phyloP scores from a whole-genome alignment of 2,797 vertebrate genomes.

The Cephalopachus bancanus region DNA sequence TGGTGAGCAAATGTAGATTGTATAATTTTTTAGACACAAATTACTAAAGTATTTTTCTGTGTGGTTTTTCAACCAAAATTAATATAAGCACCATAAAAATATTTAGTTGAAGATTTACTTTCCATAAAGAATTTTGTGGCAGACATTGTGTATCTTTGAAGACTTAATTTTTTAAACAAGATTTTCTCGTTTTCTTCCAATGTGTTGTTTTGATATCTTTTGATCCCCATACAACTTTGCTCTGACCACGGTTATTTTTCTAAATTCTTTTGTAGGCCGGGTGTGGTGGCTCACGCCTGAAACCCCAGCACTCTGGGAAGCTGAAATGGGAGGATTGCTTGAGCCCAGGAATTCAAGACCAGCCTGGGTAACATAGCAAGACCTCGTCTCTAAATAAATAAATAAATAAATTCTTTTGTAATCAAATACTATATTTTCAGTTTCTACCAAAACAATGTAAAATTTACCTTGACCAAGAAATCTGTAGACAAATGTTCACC shows the following conservation, averaged over 20 bases:
- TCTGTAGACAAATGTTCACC: background rate
- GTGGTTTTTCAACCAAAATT: background rate
- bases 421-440: conserved; percentile 69
- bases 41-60: background rate
- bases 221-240: conserved; percentile 7
- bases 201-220: conserved; percentile 2
- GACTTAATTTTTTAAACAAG: background rate
- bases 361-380: too few relatives aligned
- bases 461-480: conserved; percentile 42
- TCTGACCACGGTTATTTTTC: conserved; percentile 75
- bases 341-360: too few relatives aligned
- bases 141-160: background rate
- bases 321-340: too few relatives aligned
- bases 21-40: background rate
- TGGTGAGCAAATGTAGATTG: background rate
- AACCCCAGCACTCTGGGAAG: too few relatives aligned
- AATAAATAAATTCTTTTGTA: conserved; percentile 64
- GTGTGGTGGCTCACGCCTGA: too few relatives aligned
- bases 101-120: background rate
- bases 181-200: conserved; percentile 49
- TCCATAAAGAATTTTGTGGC: background rate
- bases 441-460: conserved; percentile 63
- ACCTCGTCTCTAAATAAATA: too few relatives aligned
- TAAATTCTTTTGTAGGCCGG: conserved; percentile 63
- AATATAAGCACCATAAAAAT: background rate